These are phyloP conservation scores for Pilophorus perplexus DNA, from an alignment of 2,888 invertebrate genomes.

Conservation along the genomic window DNA sequence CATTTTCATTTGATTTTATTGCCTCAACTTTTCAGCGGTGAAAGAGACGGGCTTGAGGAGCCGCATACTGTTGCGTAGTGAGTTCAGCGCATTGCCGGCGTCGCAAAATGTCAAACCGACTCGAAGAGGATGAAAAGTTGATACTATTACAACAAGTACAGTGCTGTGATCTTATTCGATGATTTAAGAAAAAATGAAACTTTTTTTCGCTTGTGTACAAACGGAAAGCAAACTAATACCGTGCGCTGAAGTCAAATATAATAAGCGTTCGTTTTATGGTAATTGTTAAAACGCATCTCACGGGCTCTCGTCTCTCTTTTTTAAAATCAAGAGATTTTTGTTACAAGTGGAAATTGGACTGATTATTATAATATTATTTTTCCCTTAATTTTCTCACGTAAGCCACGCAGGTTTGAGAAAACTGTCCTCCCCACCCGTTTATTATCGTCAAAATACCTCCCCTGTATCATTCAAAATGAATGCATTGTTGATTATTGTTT, in stretches of 20 bases:
- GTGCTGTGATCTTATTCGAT: constrained; percentile 34
- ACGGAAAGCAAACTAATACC: too few relatives aligned
- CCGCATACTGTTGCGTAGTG: background rate
- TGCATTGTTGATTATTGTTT: too few relatives aligned
- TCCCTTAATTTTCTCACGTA: too few relatives aligned
- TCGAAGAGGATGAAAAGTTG: constrained; percentile 20
- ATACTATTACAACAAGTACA: constrained; percentile 11
- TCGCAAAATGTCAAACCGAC: background rate
- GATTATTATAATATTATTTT: too few relatives aligned
- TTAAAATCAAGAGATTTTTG: background rate
- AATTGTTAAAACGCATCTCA: background rate
- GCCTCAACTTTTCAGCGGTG: constrained; percentile 1
- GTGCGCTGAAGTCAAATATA: constrained; percentile 22
- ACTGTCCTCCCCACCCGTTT: too few relatives aligned
- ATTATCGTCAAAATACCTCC: too few relatives aligned
- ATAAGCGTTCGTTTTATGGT: background rate
- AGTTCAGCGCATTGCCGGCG: constrained; percentile 18
- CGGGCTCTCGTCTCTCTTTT: constrained; percentile 10
- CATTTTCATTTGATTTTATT: background rate
- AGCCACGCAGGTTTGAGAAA: too few relatives aligned
- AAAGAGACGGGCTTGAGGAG: constrained; percentile 23
- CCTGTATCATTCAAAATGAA: too few relatives aligned
- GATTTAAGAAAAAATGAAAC: constrained; percentile 14
- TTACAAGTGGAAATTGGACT: constrained; percentile 3
- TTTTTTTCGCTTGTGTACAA: constrained; percentile 22